Percentiles rank a stretch among this genome's conserved stretches.
These are phyloP conservation scores for Sebastes diploproa DNA, from an alignment of 2,797 vertebrate genomes.

Conservation along the genomic window DNA sequence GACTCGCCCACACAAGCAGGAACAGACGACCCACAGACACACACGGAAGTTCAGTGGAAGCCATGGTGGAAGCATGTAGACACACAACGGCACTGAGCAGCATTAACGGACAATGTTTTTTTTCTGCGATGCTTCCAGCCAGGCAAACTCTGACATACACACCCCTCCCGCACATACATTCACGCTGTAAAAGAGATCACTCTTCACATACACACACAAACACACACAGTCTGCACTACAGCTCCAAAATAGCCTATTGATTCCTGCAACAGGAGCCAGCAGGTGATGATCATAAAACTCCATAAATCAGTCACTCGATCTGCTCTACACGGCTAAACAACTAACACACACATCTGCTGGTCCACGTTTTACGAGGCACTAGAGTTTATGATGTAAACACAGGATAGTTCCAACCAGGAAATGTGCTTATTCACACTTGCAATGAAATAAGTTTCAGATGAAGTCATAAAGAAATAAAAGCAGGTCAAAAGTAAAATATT, in stretches of 20 bases:
- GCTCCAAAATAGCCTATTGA: background rate
- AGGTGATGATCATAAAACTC: conserved; percentile 32
- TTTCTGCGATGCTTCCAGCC: background rate
- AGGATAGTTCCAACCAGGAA: too few species aligned
- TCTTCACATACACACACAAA: background rate
- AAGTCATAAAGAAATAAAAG: too few species aligned
- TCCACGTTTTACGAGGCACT: too few species aligned
- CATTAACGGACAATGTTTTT: background rate
- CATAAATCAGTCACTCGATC: background rate
- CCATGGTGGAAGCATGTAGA: too few species aligned
- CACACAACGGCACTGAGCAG: background rate
- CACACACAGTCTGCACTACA: background rate
- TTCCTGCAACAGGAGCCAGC: background rate
- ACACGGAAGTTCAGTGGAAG: background rate
- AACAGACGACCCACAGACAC: background rate
- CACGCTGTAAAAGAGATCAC: background rate
- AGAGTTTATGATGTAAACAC: too few species aligned
- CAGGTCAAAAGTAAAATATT: too few species aligned
- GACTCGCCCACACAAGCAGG: background rate
- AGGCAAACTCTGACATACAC: background rate
- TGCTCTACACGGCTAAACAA: too few species aligned
- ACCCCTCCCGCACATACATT: background rate
- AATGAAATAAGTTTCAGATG: too few species aligned
- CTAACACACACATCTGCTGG: too few species aligned
- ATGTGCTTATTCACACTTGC: too few species aligned